Evolutionary conservation across 2,113 vertebrate species (phyloP), one percentile per base, ranked within the genome.

Genomic region (Panurus biarmicus): DNA sequence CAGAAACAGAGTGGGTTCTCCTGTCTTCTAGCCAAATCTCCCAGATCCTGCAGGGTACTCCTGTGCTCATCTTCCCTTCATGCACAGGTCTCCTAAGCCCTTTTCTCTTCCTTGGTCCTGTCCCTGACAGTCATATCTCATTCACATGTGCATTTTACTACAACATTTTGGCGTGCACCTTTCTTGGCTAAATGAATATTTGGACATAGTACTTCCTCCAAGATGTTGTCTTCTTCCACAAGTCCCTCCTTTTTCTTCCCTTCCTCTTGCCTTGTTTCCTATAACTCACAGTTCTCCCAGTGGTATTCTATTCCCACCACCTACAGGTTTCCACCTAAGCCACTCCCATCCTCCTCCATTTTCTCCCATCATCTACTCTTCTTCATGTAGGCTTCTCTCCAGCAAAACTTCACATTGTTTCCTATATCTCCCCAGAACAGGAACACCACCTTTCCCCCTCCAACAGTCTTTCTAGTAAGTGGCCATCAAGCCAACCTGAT

Each of bases 1-100:
- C 72, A 92, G 92, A 93, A 92, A 17, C 8, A 78, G 85, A 95
- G 93, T 70, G 93, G 85, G 88, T 61, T 90, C 61, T 86, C 69
- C 50, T 71, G 67, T 71, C 29, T 65, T 76, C 44, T 57, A 81
- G 85, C 85, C 78, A 93, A 93, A 90, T 67, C 22, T 44, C 62
- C 35, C 31, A 72, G 45, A 64, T 62, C 31, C 44, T 85, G 31
- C 35, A 76, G 44, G 53, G 65, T 82, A 61, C 66, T 81, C 40
- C 56, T 36, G 33, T 33, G 25, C 19, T 86, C 77, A 72, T 67
- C 64, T 85, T 57, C 48, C 47, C 45, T 40, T 71, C 42, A 85
- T 2, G 6, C 26, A 70, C 20, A 71, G 36, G 65, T 78, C 53
- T 75, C 48, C n/a, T 53, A 86, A 84, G 14, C 14, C 25, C 20